Percentiles rank a stretch among this genome's conserved stretches.
Conservation (phyloP, 64 coral and sea anemone genomes). For the Porites lutea region DNA sequence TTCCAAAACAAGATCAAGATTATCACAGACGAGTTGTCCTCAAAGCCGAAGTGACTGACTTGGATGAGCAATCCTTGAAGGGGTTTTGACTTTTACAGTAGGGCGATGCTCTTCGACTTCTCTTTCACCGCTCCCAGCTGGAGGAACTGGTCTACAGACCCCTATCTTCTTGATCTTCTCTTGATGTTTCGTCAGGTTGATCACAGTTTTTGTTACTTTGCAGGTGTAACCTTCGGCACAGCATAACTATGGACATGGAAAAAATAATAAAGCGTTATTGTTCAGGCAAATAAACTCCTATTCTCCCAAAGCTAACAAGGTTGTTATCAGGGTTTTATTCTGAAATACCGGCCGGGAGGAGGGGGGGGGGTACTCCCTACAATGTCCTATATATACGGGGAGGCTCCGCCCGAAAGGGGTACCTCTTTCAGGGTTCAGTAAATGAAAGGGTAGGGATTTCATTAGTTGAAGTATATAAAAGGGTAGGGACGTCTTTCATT, state of each 20-base stretch:
- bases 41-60: not conserved
- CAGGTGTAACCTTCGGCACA: slow-evolving; percentile 18
- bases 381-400: too few relatives aligned
- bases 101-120: slow-evolving; percentile 3
- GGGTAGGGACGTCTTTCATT: too few relatives aligned
- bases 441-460: too few relatives aligned
- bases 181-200: not conserved
- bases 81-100: not conserved
- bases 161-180: not conserved
- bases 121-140: not conserved
- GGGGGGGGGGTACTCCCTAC: too few relatives aligned
- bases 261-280: not conserved
- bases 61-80: not conserved
- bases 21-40: not conserved
- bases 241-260: slow-evolving; percentile 2
- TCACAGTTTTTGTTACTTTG: not conserved
- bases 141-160: slow-evolving; percentile 8
- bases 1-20: not conserved
- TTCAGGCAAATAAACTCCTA: not conserved
- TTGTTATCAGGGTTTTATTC: too few relatives aligned
- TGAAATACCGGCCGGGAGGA: too few relatives aligned
- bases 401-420: too few relatives aligned
- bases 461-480: too few relatives aligned
- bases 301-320: too few relatives aligned
- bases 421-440: too few relatives aligned